Evolutionary conservation across 2,888 invertebrate genomes (phyloP).

Genomic region (Stenodema calcarata): DNA sequence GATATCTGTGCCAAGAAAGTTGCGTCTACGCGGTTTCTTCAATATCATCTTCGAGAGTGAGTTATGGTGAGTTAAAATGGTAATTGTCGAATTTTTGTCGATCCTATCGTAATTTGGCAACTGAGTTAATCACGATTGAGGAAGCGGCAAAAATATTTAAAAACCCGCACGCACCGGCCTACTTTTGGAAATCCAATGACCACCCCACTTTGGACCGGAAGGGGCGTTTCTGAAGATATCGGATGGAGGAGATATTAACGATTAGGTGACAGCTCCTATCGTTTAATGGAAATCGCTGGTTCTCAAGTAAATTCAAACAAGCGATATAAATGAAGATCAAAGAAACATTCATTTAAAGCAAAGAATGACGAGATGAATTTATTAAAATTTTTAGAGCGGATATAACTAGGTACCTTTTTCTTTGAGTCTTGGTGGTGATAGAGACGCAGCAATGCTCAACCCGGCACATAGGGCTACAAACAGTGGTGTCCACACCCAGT

Average conservation of each 20-base stretch:
- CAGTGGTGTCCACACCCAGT: constrained; percentile 29
- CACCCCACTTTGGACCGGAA: not conserved
- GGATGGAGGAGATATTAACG: not conserved
- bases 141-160: not conserved
- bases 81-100: not conserved
- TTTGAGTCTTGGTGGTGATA: constrained; percentile 19
- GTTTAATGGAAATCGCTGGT: not conserved
- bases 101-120: not conserved
- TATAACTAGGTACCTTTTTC: not conserved
- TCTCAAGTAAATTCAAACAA: not conserved
- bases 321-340: not conserved
- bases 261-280: not conserved
- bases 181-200: not conserved
- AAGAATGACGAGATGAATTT: not conserved
- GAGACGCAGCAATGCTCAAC: constrained; percentile 31
- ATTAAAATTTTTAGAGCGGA: not conserved
- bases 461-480: constrained; percentile 38
- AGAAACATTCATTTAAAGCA: not conserved
- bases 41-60: not conserved
- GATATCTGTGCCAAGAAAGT: not conserved
- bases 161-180: not conserved
- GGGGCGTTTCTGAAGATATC: not conserved
- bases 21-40: not conserved
- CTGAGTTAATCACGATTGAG: not conserved
- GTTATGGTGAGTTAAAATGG: not conserved